phyloP scores from a whole-genome alignment of 2,113 vertebrate species.

The Mandrillus leucophaeus region DNA sequence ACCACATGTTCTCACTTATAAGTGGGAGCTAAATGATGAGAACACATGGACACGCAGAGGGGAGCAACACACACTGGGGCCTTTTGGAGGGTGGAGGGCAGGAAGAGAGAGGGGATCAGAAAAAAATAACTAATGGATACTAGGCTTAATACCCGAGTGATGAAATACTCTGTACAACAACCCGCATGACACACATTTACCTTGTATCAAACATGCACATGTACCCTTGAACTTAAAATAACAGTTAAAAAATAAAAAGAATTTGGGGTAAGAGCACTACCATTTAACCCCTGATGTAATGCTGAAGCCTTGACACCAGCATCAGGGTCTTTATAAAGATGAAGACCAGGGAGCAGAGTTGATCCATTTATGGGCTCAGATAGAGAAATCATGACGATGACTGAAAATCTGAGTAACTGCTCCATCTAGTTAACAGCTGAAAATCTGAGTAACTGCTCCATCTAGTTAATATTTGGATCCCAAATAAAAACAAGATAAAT shows the following conservation, averaged over 20 bases:
- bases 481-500: not conserved
- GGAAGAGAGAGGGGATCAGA: no score
- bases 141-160: no score
- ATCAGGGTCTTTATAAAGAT: not conserved
- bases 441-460: not conserved
- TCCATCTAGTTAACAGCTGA: not conserved
- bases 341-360: not conserved
- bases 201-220: no score
- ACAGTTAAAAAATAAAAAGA: not conserved
- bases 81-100: no score
- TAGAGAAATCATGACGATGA: not conserved
- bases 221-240: no score
- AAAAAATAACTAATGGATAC: no score
- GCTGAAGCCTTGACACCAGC: not conserved
- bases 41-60: no score
- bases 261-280: not conserved
- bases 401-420: not conserved
- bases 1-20: no score
- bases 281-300: slow-evolving; percentile 21
- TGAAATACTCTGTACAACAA: no score
- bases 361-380: not conserved
- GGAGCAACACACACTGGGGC: no score
- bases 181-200: no score
- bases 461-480: not conserved
- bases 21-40: no score